Conservation (phyloP, 2,113 vertebrate species). For the Micronycteris hirsuta region DNA sequence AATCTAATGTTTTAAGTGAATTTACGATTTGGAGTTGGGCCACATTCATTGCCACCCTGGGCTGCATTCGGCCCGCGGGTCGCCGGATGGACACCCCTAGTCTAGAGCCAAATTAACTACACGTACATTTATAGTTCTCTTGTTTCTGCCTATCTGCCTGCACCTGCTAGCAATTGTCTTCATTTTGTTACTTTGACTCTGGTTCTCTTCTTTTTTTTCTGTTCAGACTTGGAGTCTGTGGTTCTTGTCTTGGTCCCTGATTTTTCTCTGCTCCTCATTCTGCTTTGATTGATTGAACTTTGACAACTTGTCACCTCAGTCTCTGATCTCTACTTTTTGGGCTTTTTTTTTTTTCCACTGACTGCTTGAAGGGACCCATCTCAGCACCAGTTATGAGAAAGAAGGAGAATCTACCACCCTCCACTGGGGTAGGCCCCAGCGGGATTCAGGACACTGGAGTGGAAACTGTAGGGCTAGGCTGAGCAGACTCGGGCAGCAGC, state of each 20-base stretch:
- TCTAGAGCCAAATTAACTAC: not conserved
- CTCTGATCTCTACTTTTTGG: not conserved
- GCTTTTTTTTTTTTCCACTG: not conserved
- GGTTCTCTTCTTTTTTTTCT: not conserved
- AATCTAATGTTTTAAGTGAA: too few species aligned
- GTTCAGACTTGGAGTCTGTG: not conserved
- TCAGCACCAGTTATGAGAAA: not conserved
- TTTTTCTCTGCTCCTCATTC: not conserved
- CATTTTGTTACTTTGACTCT: not conserved
- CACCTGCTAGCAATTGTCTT: not conserved
- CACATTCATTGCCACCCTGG: too few species aligned
- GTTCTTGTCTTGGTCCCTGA: not conserved
- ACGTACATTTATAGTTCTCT: not conserved
- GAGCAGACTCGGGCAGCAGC: not conserved
- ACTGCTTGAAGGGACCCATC: not conserved
- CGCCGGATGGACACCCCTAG: too few species aligned
- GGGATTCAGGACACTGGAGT: not conserved
- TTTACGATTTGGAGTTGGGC: too few species aligned
- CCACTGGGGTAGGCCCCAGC: not conserved
- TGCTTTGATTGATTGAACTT: not conserved
- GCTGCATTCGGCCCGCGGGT: too few species aligned
- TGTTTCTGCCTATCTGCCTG: not conserved
- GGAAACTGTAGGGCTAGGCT: not conserved
- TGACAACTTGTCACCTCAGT: not conserved
- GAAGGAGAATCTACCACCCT: not conserved